Percentiles rank a stretch among this genome's conserved stretches.
These are phyloP conservation scores for Argyra leucocephala DNA, from an alignment of 2,888 invertebrate species.

Conservation along the genomic window DNA sequence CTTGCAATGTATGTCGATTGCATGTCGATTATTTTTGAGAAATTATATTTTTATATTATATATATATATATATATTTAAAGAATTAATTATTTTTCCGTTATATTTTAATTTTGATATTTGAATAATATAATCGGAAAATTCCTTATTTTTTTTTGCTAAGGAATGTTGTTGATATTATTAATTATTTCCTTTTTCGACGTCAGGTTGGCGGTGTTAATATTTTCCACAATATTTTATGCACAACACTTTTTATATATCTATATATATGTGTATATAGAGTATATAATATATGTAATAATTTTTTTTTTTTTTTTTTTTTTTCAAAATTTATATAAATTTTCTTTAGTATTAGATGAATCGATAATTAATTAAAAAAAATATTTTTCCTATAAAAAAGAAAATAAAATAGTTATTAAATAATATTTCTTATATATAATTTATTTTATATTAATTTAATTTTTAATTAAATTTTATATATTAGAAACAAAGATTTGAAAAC, in stretches of 20 bases:
- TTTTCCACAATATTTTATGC: not conserved
- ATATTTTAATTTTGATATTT: not conserved
- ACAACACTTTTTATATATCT: not conserved
- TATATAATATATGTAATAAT: no score
- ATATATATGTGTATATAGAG: no score
- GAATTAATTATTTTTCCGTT: not conserved
- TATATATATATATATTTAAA: not conserved
- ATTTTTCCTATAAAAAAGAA: not conserved
- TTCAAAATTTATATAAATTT: no score
- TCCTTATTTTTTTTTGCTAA: not conserved
- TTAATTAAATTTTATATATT: not conserved
- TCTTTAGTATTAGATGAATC: constrained; percentile 1
- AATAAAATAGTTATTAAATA: not conserved
- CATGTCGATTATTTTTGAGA: not conserved
- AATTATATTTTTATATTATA: no score
- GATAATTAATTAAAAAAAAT: not conserved
- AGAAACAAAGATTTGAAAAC: not conserved
- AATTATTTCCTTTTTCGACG: not conserved
- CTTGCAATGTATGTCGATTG: not conserved
- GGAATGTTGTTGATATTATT: not conserved
- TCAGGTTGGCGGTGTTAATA: not conserved
- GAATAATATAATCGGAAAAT: not conserved
- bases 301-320: not conserved
- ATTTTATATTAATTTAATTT: not conserved
- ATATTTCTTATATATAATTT: not conserved